Evolutionary conservation across 92 coral and sea anemone genomes (phyloP).

Genomic region (Pocillopora meandrina): DNA sequence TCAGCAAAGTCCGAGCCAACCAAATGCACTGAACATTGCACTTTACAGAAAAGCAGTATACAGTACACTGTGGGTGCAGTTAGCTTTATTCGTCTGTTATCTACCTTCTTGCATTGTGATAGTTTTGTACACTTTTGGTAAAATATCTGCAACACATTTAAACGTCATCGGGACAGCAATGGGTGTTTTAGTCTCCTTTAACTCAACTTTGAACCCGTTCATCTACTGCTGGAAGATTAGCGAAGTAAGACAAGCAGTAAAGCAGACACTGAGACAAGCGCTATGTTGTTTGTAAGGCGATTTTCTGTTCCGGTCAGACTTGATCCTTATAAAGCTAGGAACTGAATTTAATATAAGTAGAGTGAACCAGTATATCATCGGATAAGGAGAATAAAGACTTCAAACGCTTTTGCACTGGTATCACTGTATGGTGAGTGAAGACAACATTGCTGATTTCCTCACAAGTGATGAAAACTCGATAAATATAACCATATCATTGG

Average conservation of each 20-base stretch:
- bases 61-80: slow-evolving; percentile 11
- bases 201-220: not conserved
- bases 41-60: slow-evolving; percentile 4
- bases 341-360: not conserved
- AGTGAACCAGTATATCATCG: too few relatives aligned
- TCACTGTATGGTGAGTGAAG: too few relatives aligned
- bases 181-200: not conserved
- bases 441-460: too few relatives aligned
- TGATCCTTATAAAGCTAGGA: not conserved
- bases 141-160: not conserved
- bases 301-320: not conserved
- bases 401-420: too few relatives aligned
- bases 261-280: not conserved
- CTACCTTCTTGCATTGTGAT: not conserved
- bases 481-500: too few relatives aligned
- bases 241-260: not conserved
- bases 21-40: not conserved
- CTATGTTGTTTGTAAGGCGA: not conserved
- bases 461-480: too few relatives aligned
- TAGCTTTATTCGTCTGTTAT: not conserved
- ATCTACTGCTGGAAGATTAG: slow-evolving; percentile 4
- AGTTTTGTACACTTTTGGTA: not conserved
- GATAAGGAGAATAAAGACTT: too few relatives aligned
- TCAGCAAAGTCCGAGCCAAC: not conserved
- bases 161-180: not conserved